Base-by-base conservation (phyloP, 2,888 invertebrate species). In the Eupithecia centaureata region DNA sequence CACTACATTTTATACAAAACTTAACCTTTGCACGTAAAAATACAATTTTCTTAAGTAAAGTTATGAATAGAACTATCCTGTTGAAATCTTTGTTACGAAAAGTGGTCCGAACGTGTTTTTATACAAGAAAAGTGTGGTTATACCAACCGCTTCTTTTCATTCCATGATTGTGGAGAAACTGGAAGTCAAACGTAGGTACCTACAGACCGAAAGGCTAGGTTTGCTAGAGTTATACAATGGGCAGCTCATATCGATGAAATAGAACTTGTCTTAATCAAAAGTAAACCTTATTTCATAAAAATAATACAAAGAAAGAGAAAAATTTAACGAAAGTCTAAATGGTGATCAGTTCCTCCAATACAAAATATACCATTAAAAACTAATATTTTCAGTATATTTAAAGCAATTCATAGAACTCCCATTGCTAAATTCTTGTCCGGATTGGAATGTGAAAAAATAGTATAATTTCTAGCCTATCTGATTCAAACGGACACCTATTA, bases 101-200 rank as follows among this genome's bases (percentile, higher is more conserved):
- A 70, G 56, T 66, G 32, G 57, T 57, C 61, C 61, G 30, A 13
- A 66, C 66, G 66, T 66, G 69, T 63, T 66, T 57, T 70, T 65
- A 69, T 69, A 63, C 63, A 63, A 52, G 57, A 63, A 57, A 66
- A 63, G 63, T 61, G 63, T 61, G 60, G 35, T 18, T 64, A 62
- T 38, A 68, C 69, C 62, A 65, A 68, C 69, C 62, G 67, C 71
- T 68, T 66, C 66, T 66, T 71, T 70, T 71, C 67, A 68, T 61
- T 57, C 52, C 69, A 51, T 60, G 61, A 61, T 67, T 68, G 66
- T 59, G 58, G 28, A 63, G 66, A 51, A 65, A 73, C 62, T 68
- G 63, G 38, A 66, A 73, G 68, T 66, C 69, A 65, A 71, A 69
- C 69, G 62, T 51, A 15, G 61, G n/a, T n/a, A n/a, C n/a, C n/a